Evolutionary conservation across 2,888 invertebrate species (phyloP), one percentile per base, ranked within the genome.

Genomic region (Aelia acuminata): DNA sequence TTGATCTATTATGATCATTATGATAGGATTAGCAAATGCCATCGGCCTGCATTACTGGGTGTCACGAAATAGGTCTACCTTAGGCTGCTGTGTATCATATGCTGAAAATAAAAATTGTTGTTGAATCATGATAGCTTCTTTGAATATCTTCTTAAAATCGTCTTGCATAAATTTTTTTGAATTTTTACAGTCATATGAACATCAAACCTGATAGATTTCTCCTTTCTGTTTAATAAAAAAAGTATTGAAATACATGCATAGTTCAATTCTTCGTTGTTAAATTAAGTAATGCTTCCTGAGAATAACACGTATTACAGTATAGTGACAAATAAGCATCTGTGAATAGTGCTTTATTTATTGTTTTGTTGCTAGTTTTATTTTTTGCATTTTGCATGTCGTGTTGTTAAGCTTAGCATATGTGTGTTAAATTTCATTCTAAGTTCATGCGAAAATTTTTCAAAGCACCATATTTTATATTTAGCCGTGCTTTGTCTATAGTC

Each of bases 371-470:
- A 63, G 63, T 70, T 70, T 35, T 43, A 43, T 26, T 70, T 31
- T 70, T 70, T 70, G 63, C 31, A 70, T 70, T 70, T 35, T 70
- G 63, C 63, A 70, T 57, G 57, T 57, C 35, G 15, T 35, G 31
- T 57, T 57, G 57, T 70, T 35, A 70, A 70, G 63, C 63, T 70
- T 70, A 70, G 31, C 63, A 70, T 70, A 5, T 70, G 35, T 70
- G 63, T 70, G 35, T 70, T 63, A 31, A 13, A 15, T 70, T 70
- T 35, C 63, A 70, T 35, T 70, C 7, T 70, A 35, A 70, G 35
- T 31, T 70, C 31, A 4, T 70, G 63, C 20, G 31, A 70, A 70
- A 18, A 70, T 4, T 1, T 18, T 15, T 70, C 18, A 3, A 70
- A 70, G 31, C 63, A 70, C 35, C 20, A 70, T 70, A 20, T 70